Evolutionary conservation across 1,140 invertebrate species (phyloP).

Genomic region (Papilio helenus): DNA sequence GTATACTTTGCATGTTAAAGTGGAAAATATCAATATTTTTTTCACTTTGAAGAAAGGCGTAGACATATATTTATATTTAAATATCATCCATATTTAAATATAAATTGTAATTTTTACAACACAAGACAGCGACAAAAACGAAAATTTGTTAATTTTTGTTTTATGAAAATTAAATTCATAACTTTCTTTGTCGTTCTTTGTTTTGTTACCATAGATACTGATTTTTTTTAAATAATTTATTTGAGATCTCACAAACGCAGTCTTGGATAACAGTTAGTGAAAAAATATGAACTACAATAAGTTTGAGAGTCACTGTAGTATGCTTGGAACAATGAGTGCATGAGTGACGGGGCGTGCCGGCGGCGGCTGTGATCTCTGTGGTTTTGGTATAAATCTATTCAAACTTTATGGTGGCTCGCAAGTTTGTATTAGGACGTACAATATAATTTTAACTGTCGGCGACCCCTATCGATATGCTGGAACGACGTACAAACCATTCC

Average conservation of each 20-base stretch:
- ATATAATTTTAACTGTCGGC: neutral
- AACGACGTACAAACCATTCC: neutral
- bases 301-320: constrained; percentile 40
- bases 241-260: too few relatives aligned
- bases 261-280: neutral
- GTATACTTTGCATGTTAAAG: neutral
- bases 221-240: too few relatives aligned
- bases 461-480: neutral
- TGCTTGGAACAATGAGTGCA: constrained; percentile 69
- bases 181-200: too few relatives aligned
- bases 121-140: too few relatives aligned
- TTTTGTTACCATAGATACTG: too few relatives aligned
- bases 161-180: too few relatives aligned
- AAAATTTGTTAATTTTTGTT: too few relatives aligned
- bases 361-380: constrained; percentile 69
- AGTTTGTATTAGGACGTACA: neutral
- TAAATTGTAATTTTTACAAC: too few relatives aligned
- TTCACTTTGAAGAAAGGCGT: too few relatives aligned
- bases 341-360: constrained; percentile 73
- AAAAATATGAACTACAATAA: neutral
- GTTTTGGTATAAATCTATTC: neutral
- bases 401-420: neutral
- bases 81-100: too few relatives aligned
- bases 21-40: too few relatives aligned
- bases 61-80: too few relatives aligned